These are phyloP conservation scores for Plebejus anna DNA, from an alignment of 2,888 invertebrate genomes.

Conservation along the genomic window DNA sequence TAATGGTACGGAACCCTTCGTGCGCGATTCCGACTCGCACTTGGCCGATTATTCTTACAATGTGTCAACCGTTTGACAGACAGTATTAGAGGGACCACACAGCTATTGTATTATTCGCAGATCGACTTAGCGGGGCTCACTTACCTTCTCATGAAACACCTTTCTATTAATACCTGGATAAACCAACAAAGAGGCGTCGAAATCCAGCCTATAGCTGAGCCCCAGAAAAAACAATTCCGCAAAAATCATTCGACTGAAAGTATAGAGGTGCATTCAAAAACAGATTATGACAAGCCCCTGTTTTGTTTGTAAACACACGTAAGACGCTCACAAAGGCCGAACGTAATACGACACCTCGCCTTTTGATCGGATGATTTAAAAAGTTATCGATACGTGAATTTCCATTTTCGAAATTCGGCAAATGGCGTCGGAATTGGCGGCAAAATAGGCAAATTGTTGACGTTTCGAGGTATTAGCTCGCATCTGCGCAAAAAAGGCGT, in stretches of 20 bases:
- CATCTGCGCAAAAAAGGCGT: conserved; percentile 57
- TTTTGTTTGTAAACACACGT: conserved; percentile 77
- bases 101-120: conserved; percentile 56
- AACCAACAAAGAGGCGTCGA: conserved; percentile 75
- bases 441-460: conserved; percentile 73
- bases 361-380: conserved; percentile 66
- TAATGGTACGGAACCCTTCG: too few relatives aligned
- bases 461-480: conserved; percentile 55
- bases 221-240: conserved; percentile 56
- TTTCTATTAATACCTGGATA: conserved; percentile 60
- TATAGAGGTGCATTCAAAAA: conserved; percentile 71
- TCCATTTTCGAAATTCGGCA: conserved; percentile 49
- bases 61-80: conserved; percentile 56
- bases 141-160: conserved; percentile 68
- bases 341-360: conserved; percentile 74
- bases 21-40: too few relatives aligned
- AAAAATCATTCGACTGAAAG: conserved; percentile 70
- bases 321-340: conserved; percentile 55
- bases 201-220: conserved; percentile 69
- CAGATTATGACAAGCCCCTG: conserved; percentile 78
- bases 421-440: conserved; percentile 56
- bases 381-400: conserved; percentile 65
- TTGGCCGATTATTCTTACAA: conserved; percentile 43
- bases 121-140: conserved; percentile 56
- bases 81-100: conserved; percentile 63